Conservation (phyloP, 2,113 vertebrate species). For the Cervus canadensis region DNA sequence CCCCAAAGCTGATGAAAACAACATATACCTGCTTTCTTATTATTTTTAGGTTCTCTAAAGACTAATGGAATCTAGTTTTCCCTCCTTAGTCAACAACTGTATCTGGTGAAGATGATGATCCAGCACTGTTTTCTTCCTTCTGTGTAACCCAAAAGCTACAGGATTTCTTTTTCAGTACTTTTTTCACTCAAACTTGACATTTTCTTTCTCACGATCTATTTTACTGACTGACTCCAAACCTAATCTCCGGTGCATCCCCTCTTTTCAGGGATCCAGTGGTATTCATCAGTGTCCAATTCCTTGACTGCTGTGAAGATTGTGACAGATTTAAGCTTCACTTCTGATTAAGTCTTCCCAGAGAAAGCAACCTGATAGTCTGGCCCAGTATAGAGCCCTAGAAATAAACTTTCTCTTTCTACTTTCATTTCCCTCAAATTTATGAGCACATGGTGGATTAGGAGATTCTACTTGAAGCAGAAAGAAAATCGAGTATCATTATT, state of each 20-base stretch:
- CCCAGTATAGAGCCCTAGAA: not conserved
- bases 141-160: not conserved
- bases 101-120: not conserved
- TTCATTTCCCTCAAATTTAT: not conserved
- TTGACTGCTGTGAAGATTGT: not conserved
- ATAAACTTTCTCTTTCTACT: not conserved
- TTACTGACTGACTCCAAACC: not conserved
- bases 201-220: not conserved
- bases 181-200: not conserved
- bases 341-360: not conserved
- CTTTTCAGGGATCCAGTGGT: not conserved
- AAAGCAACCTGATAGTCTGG: not conserved
- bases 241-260: not conserved
- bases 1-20: not conserved
- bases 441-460: not conserved
- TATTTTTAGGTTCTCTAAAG: not conserved
- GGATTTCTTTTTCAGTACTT: not conserved
- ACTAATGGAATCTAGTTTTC: not conserved
- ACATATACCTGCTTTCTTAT: not conserved
- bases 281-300: not conserved
- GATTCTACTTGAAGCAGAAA: not conserved
- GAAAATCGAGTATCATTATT: not conserved
- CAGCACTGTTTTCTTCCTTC: not conserved
- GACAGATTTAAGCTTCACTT: conserved; percentile 5
- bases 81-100: not conserved